Evolutionary conservation across 2,888 invertebrate genomes (phyloP), one percentile per base, ranked within the genome.

Genomic region (Pecten maximus): DNA sequence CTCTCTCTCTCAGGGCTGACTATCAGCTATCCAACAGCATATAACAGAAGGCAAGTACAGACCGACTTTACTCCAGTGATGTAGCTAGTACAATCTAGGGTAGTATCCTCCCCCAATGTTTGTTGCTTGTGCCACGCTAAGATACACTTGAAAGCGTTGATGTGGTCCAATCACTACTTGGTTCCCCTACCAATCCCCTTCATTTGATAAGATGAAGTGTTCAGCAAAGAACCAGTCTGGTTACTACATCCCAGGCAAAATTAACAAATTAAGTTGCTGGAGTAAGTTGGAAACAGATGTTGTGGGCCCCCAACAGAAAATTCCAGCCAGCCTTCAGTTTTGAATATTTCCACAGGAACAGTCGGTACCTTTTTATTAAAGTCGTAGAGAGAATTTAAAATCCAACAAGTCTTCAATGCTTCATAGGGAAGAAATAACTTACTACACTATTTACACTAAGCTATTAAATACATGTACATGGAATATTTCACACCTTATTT

Each of bases 71-170:
- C 74, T 74, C 74, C 74, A 10, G 74, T 74, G 74, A 74, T 74
- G 74, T 74, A 74, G 74, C 28, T 74, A 74, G 28, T 19, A 35
- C 74, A 74, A 74, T 35, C 74, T 74, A 35, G 54, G 74, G 74
- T 74, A 28, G 74, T 74, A 74, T 74, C 74, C 74, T 74, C 74
- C 74, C 74, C 74, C 74, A 74, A 74, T 74, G 74, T 74, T 74
- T 74, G 74, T 74, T 74, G 74, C 74, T 74, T 35, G 74, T 74
- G 74, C 74, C 74, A 74, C 74, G 74, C 74, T 74, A 74, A 74
- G 74, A 74, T 74, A 74, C 74, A 74, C 74, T 74, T 74, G 74
- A 74, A 74, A 74, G 74, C 74, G 74, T 74, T 74, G 74, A 74
- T 74, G 28, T 74, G 74, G 74, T 74, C 74, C 74, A 74, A 74